Evolutionary conservation across 2,888 invertebrate species (phyloP), one percentile per base, ranked within the genome.

Genomic region (Torymus aiolomorphi): DNA sequence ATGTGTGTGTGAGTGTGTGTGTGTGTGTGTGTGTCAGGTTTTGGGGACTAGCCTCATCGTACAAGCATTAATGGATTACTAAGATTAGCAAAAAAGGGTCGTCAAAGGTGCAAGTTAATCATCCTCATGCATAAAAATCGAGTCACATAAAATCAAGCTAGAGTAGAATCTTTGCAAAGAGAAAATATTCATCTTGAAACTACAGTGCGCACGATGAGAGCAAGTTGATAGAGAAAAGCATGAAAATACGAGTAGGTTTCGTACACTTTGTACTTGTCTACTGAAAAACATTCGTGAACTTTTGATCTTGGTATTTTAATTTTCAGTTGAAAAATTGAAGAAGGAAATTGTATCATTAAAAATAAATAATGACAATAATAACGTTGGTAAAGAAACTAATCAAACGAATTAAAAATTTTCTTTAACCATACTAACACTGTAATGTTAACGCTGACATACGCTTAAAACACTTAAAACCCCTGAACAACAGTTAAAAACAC

Each of bases 261-360:
- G 52, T 14, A 20, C 20, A n/a, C 16, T 3, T n/a, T 72, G n/a
- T 54, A 61, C 56, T n/a, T n/a, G n/a, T n/a, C n/a, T n/a, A 3
- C 49, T 56, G 5, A 20, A 13, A 2, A n/a, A 56, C 11, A 24
- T 52, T 13, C n/a, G 14, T 70, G 18, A 56, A 70, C n/a, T 52
- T 49, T 66, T 51, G 12, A 2, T 24, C n/a, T 2, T 54, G 54
- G 12, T 49, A 70, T 69, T 67, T 13, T n/a, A n/a, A 14, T 66
- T 62, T 62, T 8, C 31, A 81, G 80, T 81, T 67, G 61, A 71
- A 2, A 54, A 70, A n/a, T 51, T 81, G 10, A 75, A 67, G 12
- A 42, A 72, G 31, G 67, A 78, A 54, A 10, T 54, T 2, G 49
- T 8, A 1, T n/a, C 11, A 1, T 70, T 51, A 51, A 57, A n/a